A percentile compares a stretch with the other conserved stretches of the same genome.
phyloP scores from a whole-genome alignment of 2,797 vertebrate genomes.

The Bradypodion pumilum region DNA sequence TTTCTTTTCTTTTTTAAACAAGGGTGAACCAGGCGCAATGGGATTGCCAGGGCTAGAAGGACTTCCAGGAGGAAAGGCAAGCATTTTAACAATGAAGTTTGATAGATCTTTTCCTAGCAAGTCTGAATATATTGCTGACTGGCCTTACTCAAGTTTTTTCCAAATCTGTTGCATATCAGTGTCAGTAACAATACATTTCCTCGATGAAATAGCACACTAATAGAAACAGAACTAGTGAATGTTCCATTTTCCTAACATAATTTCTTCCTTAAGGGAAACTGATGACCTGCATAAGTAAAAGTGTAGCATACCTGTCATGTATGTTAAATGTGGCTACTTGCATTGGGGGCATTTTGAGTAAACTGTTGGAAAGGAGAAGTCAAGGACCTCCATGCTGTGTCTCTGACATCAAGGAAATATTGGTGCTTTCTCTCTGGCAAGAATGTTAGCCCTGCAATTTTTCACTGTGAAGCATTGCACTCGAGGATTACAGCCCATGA shows the following conservation, averaged over 20 bases:
- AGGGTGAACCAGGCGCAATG: constrained; percentile 93
- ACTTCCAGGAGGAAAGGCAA: constrained; percentile 92
- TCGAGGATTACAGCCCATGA: not conserved
- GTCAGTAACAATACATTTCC: not conserved
- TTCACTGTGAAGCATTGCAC: too few species aligned
- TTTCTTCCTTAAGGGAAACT: not conserved
- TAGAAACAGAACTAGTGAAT: not conserved
- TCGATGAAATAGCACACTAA: not conserved
- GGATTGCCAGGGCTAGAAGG: constrained; percentile 96
- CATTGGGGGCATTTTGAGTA: not conserved
- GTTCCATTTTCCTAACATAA: not conserved
- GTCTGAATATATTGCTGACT: not conserved
- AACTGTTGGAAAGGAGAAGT: not conserved
- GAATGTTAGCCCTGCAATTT: not conserved
- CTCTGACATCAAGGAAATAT: not conserved
- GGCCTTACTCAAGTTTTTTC: not conserved
- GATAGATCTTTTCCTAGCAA: not conserved
- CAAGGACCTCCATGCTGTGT: not conserved
- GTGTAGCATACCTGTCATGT: not conserved
- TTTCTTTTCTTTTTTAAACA: constrained; percentile 41
- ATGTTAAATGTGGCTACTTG: not conserved
- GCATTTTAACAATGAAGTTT: not conserved
- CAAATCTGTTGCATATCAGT: not conserved
- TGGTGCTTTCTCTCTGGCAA: not conserved
- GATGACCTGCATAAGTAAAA: not conserved